Percentiles rank a stretch among this genome's conserved stretches.
Conservation (phyloP, 1,140 invertebrate genomes). For the Drosophila subobscura region DNA sequence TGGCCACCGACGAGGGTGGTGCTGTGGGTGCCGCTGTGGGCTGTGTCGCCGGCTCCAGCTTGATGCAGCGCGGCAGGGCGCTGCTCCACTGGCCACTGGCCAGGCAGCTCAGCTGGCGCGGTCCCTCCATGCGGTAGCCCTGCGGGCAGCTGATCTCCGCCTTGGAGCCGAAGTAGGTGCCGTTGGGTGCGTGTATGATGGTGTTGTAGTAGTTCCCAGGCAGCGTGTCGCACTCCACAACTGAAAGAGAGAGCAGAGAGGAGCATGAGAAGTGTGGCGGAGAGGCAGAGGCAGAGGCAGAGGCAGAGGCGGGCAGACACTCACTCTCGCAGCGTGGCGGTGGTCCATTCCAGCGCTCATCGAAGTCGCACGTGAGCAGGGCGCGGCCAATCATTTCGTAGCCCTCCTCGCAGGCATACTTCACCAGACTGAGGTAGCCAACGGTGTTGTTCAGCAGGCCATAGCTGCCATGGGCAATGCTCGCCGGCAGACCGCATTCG, state of each 20-base stretch:
- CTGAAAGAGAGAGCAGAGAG: conserved; percentile 77
- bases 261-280: too few species aligned
- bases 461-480: conserved; percentile 92
- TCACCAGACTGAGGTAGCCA: conserved; percentile 92
- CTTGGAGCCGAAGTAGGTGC: conserved; percentile 87
- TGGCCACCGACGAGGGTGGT: conserved; percentile 74
- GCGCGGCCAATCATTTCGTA: conserved; percentile 93
- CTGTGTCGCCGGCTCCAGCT: conserved; percentile 85
- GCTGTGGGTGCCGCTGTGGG: conserved; percentile 56
- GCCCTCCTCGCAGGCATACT: conserved; percentile 92
- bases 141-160: conserved; percentile 91
- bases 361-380: conserved; percentile 94
- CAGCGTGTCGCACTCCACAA: conserved; percentile 90
- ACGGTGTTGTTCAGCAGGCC: conserved; percentile 92
- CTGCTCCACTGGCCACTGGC: conserved; percentile 91
- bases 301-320: conserved; percentile 38
- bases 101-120: conserved; percentile 88
- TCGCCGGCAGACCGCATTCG: conserved; percentile 94
- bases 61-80: conserved; percentile 88
- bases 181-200: conserved; percentile 87
- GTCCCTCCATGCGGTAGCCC: conserved; percentile 89
- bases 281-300: too few species aligned
- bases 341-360: conserved; percentile 96
- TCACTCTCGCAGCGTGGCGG: conserved; percentile 94
- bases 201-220: conserved; percentile 89